phyloP scores from a whole-genome alignment of 2,888 invertebrate genomes.

The Aethes cnicana region DNA sequence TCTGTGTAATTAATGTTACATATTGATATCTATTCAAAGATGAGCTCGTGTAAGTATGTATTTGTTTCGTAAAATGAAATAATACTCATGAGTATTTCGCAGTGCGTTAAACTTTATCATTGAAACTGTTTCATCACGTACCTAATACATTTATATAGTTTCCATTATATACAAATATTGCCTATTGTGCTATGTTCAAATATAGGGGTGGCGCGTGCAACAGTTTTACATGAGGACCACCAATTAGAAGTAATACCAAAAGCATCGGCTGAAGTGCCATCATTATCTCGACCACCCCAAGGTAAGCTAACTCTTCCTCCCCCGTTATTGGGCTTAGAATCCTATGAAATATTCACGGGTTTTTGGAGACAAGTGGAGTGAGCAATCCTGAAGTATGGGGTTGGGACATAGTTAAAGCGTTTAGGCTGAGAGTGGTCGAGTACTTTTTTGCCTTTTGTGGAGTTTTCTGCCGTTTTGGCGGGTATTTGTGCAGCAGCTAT shows the following conservation, averaged over 20 bases:
- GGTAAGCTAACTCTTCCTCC: slow-evolving; percentile 58
- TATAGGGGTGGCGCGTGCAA: slow-evolving; percentile 76
- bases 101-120: too few relatives aligned
- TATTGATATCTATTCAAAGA: too few relatives aligned
- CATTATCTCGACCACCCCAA: slow-evolving; percentile 68
- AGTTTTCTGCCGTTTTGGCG: slow-evolving; percentile 76
- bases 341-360: slow-evolving; percentile 66
- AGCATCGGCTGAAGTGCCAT: slow-evolving; percentile 78
- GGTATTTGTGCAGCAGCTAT: slow-evolving; percentile 66
- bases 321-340: slow-evolving; percentile 60
- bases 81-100: too few relatives aligned
- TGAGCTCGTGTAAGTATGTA: too few relatives aligned
- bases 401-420: slow-evolving; percentile 81
- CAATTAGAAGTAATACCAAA: slow-evolving; percentile 80
- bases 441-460: slow-evolving; percentile 74
- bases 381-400: slow-evolving; percentile 78
- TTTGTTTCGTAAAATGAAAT: too few relatives aligned
- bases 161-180: too few relatives aligned
- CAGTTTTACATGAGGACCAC: slow-evolving; percentile 77
- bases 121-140: too few relatives aligned
- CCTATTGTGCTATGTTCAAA: slow-evolving; percentile 40
- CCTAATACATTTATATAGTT: too few relatives aligned
- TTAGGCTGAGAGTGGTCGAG: slow-evolving; percentile 76
- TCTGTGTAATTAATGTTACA: neutral
- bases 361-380: slow-evolving; percentile 82